Base-by-base conservation (phyloP, 2,113 vertebrate species). In the Balaeniceps rex region DNA sequence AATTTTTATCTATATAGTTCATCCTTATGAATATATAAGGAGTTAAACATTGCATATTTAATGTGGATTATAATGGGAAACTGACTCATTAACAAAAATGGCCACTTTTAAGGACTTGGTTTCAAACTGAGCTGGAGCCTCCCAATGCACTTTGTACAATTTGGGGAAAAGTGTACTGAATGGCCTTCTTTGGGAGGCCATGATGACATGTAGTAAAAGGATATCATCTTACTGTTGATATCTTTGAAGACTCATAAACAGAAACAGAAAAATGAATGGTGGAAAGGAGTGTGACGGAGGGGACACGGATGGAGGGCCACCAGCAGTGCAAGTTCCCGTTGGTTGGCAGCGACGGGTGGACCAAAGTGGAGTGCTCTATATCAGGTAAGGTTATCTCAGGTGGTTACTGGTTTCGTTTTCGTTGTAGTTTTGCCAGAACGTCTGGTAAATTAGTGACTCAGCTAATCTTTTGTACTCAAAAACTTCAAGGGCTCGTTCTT, bases 221-320 rank as follows among this genome's bases (percentile, higher is more conserved):
- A 98, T 98, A 96, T 98, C 98, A 98, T 98, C 98, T 98, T 98
- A 97, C 97, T 99, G 99, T 98, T 99, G 98, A 99, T 99, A 98
- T 96, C 99, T 99, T 98, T 98, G 98, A 98, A 98, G 98, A 98
- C 98, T 99, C 96, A 92, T 97, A 98, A 98, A 97, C 98, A 98
- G 99, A 99, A 98, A 98, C 98, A 98, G 98, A 99, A 99, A 99
- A 98, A 99, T 99, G 99, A 99, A 99, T 99, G 99, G 99, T 98
- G 99, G 99, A 98, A 99, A 99, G 98, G 99, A 99, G 96, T 99
- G 98, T 98, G 99, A 99, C 96, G 98, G 98, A 98, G 99, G 98
- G 97, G 99, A 99, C 92, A 98, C 98, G 94, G 98, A 99, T 96
- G 98, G 99, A 97, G 98, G 98, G 94, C 98, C 98, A 95, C 97